phyloP scores from a whole-genome alignment of 2,113 vertebrate genomes.

The Antigone vipio region DNA sequence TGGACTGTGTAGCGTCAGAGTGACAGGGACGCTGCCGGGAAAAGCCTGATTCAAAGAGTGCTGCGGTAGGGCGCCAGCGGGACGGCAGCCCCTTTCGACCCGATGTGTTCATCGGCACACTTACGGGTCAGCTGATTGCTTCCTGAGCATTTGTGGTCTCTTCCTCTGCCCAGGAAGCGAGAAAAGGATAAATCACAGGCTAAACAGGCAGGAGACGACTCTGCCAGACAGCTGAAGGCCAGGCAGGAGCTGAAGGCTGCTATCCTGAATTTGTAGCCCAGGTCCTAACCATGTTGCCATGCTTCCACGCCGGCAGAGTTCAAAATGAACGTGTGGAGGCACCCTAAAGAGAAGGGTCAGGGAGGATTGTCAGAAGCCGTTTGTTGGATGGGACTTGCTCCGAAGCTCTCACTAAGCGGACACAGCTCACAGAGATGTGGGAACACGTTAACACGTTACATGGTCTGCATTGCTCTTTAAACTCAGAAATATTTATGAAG shows the following conservation, averaged over 20 bases:
- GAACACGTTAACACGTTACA: not conserved
- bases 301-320: not conserved
- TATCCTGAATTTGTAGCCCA: not conserved
- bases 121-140: not conserved
- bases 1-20: not conserved
- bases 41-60: not conserved
- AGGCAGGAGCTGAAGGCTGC: not conserved
- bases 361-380: not conserved
- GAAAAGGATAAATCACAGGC: not conserved
- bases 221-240: not conserved
- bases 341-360: not conserved
- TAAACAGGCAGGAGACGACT: not conserved
- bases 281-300: not conserved
- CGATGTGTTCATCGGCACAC: fast-evolving
- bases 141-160: not conserved
- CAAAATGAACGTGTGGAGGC: not conserved
- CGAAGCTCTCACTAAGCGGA: not conserved
- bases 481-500: not conserved
- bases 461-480: not conserved
- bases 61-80: not conserved
- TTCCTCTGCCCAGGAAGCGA: not conserved
- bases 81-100: not conserved
- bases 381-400: not conserved
- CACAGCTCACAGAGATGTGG: not conserved
- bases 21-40: not conserved